Evolutionary conservation across 1,140 invertebrate genomes (phyloP).

Genomic region (Drosophila sturtevanti): DNA sequence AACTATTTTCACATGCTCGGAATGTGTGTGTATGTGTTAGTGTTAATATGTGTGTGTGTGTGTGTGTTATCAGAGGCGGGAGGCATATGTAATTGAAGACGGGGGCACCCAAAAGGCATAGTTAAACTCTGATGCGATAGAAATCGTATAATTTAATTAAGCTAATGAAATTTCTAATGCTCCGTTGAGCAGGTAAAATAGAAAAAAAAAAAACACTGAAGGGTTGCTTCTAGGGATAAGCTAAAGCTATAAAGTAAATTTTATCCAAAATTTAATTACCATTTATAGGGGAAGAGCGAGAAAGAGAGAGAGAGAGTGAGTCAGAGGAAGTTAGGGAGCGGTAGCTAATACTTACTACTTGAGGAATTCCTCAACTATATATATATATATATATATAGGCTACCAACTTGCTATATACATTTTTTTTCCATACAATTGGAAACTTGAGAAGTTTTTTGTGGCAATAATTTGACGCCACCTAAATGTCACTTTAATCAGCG

Average conservation of each 20-base stretch:
- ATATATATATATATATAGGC: too few relatives aligned
- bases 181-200: constrained; percentile 13
- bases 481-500: constrained; percentile 1
- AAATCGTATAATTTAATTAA: constrained; percentile 63
- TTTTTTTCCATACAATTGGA: not conserved
- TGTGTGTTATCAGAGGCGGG: constrained; percentile 3
- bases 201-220: constrained; percentile 13
- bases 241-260: constrained; percentile 4
- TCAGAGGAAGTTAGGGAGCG: not conserved
- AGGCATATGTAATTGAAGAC: constrained; percentile 37
- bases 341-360: not conserved
- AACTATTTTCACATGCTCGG: constrained; percentile 41
- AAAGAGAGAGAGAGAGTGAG: not conserved
- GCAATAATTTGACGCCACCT: not conserved
- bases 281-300: not conserved
- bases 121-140: constrained; percentile 40
- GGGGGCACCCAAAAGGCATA: constrained; percentile 10
- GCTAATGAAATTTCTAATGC: constrained; percentile 42
- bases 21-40: not conserved
- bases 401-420: too few relatives aligned
- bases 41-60: not conserved
- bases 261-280: constrained; percentile 3
- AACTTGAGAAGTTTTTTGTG: constrained; percentile 1
- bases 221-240: not conserved
- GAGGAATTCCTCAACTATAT: not conserved